A percentile compares a stretch with the other conserved stretches of the same genome.
Conservation (phyloP, 2,888 invertebrate genomes). For the Dusona sp. region DNA sequence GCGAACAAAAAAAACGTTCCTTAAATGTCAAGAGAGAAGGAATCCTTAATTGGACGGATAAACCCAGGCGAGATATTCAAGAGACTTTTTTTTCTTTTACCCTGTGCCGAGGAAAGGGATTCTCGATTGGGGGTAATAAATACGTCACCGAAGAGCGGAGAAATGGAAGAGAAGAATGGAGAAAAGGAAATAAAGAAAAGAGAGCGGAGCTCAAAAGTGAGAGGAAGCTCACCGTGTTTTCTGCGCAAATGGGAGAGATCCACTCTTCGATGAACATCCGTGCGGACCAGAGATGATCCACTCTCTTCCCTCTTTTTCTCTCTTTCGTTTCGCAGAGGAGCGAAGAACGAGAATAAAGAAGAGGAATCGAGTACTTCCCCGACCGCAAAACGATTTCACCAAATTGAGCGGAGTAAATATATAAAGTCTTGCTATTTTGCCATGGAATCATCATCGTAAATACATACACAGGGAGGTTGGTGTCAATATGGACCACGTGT, state of each 20-base stretch:
- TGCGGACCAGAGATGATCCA: conserved; percentile 29
- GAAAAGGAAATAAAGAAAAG: conserved; percentile 33
- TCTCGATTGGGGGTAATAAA: conserved; percentile 71
- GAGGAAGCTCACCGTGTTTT: conserved; percentile 43
- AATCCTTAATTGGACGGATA: conserved; percentile 71
- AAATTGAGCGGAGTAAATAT: conserved; percentile 68
- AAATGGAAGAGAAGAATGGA: conserved; percentile 34
- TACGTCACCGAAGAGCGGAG: conserved; percentile 63
- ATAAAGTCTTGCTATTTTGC: conserved; percentile 66
- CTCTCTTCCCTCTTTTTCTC: conserved; percentile 27
- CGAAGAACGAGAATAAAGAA: not conserved
- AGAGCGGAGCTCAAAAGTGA: conserved; percentile 43
- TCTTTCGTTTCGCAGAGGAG: conserved; percentile 7
- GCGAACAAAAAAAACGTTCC: conserved; percentile 52
- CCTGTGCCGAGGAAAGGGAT: conserved; percentile 49
- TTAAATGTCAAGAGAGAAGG: conserved; percentile 59
- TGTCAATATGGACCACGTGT: conserved; percentile 17
- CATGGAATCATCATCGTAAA: conserved; percentile 74
- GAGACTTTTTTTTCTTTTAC: conserved; percentile 51
- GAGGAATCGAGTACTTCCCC: conserved; percentile 42
- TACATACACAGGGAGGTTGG: conserved; percentile 21
- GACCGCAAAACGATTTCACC: conserved; percentile 68
- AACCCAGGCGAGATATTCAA: conserved; percentile 60
- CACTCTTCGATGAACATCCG: conserved; percentile 52
- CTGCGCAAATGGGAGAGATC: conserved; percentile 41